Percentiles rank a stretch among this genome's conserved stretches.
Conservation (phyloP, 2,888 invertebrate species). For the Orthonevra nobilis region DNA sequence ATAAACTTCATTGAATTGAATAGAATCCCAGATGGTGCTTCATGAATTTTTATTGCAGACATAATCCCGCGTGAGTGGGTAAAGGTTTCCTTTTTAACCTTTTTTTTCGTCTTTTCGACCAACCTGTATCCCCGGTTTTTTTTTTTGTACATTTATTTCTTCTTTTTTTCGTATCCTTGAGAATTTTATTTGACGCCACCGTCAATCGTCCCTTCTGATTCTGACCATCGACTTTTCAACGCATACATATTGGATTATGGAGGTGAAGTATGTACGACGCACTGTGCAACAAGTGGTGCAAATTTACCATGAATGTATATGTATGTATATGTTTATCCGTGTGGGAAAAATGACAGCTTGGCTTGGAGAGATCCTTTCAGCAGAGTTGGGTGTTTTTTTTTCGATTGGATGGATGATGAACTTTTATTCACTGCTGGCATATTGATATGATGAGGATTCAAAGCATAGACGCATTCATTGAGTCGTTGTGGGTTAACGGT, state of each 20-base stretch:
- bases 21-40: slow-evolving; percentile 60
- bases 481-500: slow-evolving; percentile 7
- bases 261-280: slow-evolving; percentile 8
- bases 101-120: neutral
- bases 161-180: too few relatives aligned
- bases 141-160: too few relatives aligned
- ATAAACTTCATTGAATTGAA: too few relatives aligned
- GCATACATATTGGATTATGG: slow-evolving; percentile 24
- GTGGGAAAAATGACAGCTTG: neutral
- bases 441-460: neutral
- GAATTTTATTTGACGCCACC: slow-evolving; percentile 6
- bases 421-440: slow-evolving; percentile 2
- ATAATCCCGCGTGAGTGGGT: slow-evolving; percentile 56
- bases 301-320: too few relatives aligned
- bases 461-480: neutral
- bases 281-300: slow-evolving; percentile 62
- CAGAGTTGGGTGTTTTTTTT: too few relatives aligned
- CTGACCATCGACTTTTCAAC: slow-evolving; percentile 53
- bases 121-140: too few relatives aligned
- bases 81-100: slow-evolving; percentile 8
- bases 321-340: too few relatives aligned
- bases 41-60: slow-evolving; percentile 49
- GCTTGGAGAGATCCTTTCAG: slow-evolving; percentile 14
- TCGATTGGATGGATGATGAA: neutral
- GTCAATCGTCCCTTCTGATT: slow-evolving; percentile 41